These are phyloP conservation scores for Erebia epiphron DNA, from an alignment of 2,888 invertebrate genomes.

Conservation along the genomic window DNA sequence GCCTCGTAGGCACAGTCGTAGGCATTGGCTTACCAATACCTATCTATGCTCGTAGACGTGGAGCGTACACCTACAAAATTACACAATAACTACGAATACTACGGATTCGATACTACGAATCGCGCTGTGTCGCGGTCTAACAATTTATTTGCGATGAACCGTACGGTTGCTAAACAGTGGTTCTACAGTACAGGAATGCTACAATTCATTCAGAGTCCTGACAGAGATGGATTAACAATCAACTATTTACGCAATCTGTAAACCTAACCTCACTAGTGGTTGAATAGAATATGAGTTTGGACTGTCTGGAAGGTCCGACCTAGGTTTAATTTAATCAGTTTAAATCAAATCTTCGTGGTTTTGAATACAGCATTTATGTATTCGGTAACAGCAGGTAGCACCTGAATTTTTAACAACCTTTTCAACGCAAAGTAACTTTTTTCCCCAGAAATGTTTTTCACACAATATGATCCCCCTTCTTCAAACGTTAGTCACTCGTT, in stretches of 20 bases:
- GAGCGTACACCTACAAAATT: too few species aligned
- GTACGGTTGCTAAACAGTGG: conserved; percentile 19
- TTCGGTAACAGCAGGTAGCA: not conserved
- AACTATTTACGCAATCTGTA: conserved; percentile 13
- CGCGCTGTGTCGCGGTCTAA: too few species aligned
- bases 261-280: not conserved
- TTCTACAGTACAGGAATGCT: conserved; percentile 8
- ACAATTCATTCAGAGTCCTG: conserved; percentile 29
- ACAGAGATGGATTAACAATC: conserved; percentile 16
- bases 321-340: conserved; percentile 2
- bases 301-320: not conserved
- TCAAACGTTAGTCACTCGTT: too few species aligned
- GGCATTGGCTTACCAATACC: too few species aligned
- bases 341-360: not conserved
- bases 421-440: too few species aligned
- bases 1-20: too few species aligned
- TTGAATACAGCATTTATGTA: not conserved
- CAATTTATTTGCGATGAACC: not conserved
- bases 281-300: not conserved
- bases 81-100: too few species aligned
- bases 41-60: too few species aligned
- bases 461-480: too few species aligned
- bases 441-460: too few species aligned
- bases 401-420: not conserved
- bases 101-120: too few species aligned